Percentiles rank a stretch among this genome's conserved stretches.
phyloP scores from a whole-genome alignment of 2,888 invertebrate species.

The Pocota personata region DNA sequence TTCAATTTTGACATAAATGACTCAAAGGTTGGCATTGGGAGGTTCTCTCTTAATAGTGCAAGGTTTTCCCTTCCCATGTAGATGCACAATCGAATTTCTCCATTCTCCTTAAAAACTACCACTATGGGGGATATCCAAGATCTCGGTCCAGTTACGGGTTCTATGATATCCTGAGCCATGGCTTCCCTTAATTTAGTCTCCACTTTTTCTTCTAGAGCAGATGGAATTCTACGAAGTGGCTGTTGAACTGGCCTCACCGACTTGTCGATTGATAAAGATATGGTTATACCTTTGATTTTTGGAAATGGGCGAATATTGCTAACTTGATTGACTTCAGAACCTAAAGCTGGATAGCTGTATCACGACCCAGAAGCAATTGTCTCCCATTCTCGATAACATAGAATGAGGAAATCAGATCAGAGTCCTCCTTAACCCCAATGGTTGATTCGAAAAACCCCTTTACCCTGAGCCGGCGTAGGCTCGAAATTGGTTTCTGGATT shows the following conservation, averaged over 20 bases:
- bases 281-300: constrained; percentile 75
- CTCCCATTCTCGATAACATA: constrained; percentile 50
- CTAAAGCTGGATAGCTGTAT: constrained; percentile 36
- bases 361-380: constrained; percentile 43
- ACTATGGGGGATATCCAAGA: constrained; percentile 78
- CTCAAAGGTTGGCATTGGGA: constrained; percentile 75
- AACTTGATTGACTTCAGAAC: constrained; percentile 31
- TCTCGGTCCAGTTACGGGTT: constrained; percentile 76
- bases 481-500: constrained; percentile 53
- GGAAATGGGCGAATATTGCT: background rate
- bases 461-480: constrained; percentile 65
- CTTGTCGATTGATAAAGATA: constrained; percentile 75
- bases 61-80: constrained; percentile 79
- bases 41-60: constrained; percentile 75
- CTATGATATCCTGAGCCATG: constrained; percentile 76
- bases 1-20: constrained; percentile 65
- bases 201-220: constrained; percentile 73
- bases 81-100: constrained; percentile 75
- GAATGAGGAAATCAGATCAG: constrained; percentile 59
- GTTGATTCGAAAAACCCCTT: no score
- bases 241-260: constrained; percentile 76
- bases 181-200: constrained; percentile 64
- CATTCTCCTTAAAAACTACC: constrained; percentile 75
- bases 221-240: constrained; percentile 76
- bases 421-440: no score